Conservation (phyloP, 2,113 vertebrate genomes). For the Galbula dea region DNA sequence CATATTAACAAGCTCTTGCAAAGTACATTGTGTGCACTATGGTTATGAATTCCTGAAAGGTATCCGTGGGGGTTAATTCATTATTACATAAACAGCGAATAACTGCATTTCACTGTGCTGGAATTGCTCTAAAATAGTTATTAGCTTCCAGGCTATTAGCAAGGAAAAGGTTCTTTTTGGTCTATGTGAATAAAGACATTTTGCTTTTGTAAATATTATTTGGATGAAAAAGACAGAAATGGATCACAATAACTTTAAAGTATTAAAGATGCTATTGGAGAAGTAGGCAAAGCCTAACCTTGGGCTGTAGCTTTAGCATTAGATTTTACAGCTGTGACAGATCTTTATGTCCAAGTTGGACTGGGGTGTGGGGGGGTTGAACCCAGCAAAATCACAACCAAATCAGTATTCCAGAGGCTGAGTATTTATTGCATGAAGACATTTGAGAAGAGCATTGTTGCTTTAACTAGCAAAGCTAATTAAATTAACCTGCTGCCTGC, state of each 20-base stretch:
- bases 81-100: conserved; percentile 52
- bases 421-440: not conserved
- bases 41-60: conserved; percentile 39
- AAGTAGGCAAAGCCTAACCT: not conserved
- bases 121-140: conserved; percentile 49
- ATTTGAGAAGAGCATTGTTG: not conserved
- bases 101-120: conserved; percentile 1
- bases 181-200: not conserved
- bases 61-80: conserved; percentile 49
- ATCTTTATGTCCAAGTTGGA: not conserved
- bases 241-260: not conserved
- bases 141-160: conserved; percentile 2
- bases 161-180: not conserved
- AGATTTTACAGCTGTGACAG: not conserved
- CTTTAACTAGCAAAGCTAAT: not conserved
- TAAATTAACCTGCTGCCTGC: not conserved
- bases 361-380: not conserved
- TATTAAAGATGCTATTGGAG: not conserved
- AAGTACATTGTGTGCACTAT: not conserved
- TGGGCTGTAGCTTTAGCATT: not conserved
- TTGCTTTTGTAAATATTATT: not conserved
- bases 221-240: not conserved
- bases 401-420: not conserved
- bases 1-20: not conserved
- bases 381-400: not conserved